Evolutionary conservation across 2,888 invertebrate species (phyloP), one percentile per base, ranked within the genome.

Genomic region (Yponomeuta malinellus): DNA sequence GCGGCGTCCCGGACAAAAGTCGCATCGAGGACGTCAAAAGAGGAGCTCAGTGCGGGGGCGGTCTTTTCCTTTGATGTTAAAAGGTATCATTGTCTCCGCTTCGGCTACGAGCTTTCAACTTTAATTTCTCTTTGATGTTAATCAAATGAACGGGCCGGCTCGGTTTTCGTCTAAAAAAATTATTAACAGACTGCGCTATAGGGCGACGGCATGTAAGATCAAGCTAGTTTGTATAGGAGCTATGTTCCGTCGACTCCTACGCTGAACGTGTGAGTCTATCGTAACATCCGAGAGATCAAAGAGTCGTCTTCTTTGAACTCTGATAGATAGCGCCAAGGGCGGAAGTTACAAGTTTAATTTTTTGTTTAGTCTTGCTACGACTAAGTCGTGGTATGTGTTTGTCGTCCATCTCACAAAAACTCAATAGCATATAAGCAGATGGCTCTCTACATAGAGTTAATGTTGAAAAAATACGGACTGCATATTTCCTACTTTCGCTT

Each of bases 31-130:
- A 71, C 72, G 72, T 71, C 72, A 72, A 71, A 70, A 69, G 76
- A 78, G 79, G 77, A 83, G 78, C 80, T 83, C 80, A 79, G 82
- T 63, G 72, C 70, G 72, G 78, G 80, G 82, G 81, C 81, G 83
- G 81, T 75, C 78, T 78, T 37, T 74, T 81, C 81, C 85, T 88
- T 88, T 87, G 85, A 87, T 85, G 85, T 85, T 80, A 82, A 86
- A 87, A 85, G 84, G 85, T 84, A 86, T 87, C 84, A 86, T 87
- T 86, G 87, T 86, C 84, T 85, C 81, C 83, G 85, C 82, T 82
- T 82, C 83, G 83, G 78, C 81, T 80, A 84, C 80, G 81, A 80
- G 82, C 86, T 86, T 86, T 86, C 81, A 85, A 83, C 81, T 83
- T 83, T 23, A 23, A 23, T 23, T 82, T 84, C 82, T 79, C 85